Conservation (phyloP, 2,797 vertebrate species). For the Merluccius polli region DNA sequence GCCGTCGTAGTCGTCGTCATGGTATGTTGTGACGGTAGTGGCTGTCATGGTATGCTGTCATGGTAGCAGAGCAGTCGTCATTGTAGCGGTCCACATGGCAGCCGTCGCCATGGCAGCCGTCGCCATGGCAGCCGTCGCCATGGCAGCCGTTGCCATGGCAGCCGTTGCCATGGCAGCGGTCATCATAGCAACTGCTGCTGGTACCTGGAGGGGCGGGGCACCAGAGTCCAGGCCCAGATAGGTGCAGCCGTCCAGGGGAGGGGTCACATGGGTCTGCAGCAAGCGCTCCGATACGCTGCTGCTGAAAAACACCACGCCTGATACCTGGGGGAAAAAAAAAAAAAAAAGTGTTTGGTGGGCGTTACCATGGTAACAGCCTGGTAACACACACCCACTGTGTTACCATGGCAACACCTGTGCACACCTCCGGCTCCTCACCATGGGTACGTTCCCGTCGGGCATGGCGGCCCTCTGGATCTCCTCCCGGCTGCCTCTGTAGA, state of each 20-base stretch:
- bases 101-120: too few relatives aligned
- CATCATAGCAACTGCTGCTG: neutral
- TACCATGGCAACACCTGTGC: neutral
- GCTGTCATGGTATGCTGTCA: too few relatives aligned
- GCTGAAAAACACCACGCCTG: constrained; percentile 88
- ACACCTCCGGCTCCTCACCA: constrained; percentile 66
- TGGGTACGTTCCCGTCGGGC: constrained; percentile 79
- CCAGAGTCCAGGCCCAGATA: constrained; percentile 95
- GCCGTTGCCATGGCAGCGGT: neutral
- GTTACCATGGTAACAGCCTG: neutral
- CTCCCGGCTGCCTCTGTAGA: constrained; percentile 78
- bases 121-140: neutral
- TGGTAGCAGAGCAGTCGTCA: too few relatives aligned
- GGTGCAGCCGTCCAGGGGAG: constrained; percentile 91
- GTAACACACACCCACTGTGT: neutral
- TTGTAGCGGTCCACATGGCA: too few relatives aligned
- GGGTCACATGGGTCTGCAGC: constrained; percentile 83
- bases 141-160: neutral
- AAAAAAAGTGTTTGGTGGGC: too few relatives aligned
- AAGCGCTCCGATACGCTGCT: constrained; percentile 81
- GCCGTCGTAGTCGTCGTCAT: too few relatives aligned
- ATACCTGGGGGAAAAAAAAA: too few relatives aligned
- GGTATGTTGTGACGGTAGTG: too few relatives aligned
- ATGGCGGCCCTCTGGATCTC: constrained; percentile 72
- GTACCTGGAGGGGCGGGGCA: constrained; percentile 86